phyloP scores from a whole-genome alignment of 2,888 invertebrate species.

The Cantharis rustica region DNA sequence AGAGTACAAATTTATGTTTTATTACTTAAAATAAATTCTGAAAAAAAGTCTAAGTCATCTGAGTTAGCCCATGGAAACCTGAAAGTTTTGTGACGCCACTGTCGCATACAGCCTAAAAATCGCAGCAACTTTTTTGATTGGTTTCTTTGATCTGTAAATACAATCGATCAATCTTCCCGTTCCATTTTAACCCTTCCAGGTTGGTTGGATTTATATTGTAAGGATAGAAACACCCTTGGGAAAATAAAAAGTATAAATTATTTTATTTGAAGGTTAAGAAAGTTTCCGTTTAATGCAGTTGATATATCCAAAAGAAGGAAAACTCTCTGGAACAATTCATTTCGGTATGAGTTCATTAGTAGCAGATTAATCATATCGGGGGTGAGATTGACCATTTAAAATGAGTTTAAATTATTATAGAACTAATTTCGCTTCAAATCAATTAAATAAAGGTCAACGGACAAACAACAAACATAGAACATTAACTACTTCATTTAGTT shows the following conservation, averaged over 20 bases:
- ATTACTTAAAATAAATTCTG: too few species aligned
- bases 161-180: background rate
- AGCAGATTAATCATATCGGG: background rate
- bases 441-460: too few species aligned
- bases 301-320: background rate
- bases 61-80: too few species aligned
- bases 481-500: background rate
- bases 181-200: background rate
- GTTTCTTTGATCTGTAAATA: background rate
- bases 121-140: background rate
- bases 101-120: background rate
- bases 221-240: background rate
- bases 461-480: too few species aligned
- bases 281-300: background rate
- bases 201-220: background rate
- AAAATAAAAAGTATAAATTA: background rate
- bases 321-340: too few species aligned
- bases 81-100: too few species aligned
- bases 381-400: background rate
- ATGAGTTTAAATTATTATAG: background rate
- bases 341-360: background rate
- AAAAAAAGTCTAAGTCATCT: too few species aligned
- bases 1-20: too few species aligned
- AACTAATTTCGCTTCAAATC: background rate
- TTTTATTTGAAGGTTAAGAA: background rate